Conservation (phyloP, 2,113 vertebrate genomes). For the Copsychus sechellarum region DNA sequence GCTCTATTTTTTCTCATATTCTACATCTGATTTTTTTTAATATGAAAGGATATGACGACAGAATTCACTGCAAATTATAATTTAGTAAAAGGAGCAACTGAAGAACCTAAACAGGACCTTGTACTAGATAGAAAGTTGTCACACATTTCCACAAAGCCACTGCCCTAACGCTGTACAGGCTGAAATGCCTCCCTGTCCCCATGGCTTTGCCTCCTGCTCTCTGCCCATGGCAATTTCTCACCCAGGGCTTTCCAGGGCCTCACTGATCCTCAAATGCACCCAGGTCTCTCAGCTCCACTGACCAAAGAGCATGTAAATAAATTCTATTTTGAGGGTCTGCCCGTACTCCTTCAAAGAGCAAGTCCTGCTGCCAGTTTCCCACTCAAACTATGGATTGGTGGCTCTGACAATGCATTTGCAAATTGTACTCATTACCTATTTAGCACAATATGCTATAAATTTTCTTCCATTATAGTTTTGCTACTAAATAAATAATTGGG, state of each 20-base stretch:
- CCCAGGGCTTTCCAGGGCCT: neutral
- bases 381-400: neutral
- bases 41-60: neutral
- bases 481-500: neutral
- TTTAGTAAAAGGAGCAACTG: neutral
- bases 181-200: neutral
- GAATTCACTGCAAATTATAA: neutral
- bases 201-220: neutral
- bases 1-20: neutral
- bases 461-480: neutral
- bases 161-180: neutral
- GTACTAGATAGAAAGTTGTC: neutral
- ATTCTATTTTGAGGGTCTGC: neutral
- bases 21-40: neutral
- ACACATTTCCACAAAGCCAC: neutral
- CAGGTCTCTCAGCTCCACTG: slow-evolving; percentile 19
- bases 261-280: neutral
- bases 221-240: neutral
- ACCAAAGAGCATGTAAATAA: neutral
- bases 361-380: neutral
- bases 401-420: neutral
- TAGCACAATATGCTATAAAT: slow-evolving; percentile 32
- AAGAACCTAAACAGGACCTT: neutral
- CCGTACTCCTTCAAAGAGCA: neutral
- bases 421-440: neutral